Evolutionary conservation across 1,140 invertebrate genomes (phyloP), one percentile per base, ranked within the genome.

Genomic region (Rhopalosiphum maidis): DNA sequence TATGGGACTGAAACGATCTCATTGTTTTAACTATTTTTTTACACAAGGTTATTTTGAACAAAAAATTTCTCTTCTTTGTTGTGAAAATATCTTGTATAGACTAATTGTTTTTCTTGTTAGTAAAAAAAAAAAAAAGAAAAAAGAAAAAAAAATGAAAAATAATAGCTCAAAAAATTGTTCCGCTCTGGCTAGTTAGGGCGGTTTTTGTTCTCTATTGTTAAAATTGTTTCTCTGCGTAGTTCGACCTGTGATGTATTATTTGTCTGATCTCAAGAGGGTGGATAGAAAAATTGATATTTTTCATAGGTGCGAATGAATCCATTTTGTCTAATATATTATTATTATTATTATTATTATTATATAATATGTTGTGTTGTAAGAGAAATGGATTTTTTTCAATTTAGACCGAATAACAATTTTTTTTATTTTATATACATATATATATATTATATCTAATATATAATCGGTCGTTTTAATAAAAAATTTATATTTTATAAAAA

Each of bases 11-110:
- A 93, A 93, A 86, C 82, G 91, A 93, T 93, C 91, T 93, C 91
- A 93, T 93, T 93, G 91, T 93, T 93, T 92, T 93, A 93, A 93
- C 91, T 93, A 85, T 93, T 93, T 93, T 92, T 93, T 93, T 93
- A 93, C 91, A 55, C 91, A 93, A 93, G 82, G 91, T 93, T 93
- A 86, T 93, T 93, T 93, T 93, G 91, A 93, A 93, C 91, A 93
- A 93, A 93, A 93, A 93, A 43, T 86, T 90, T 93, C 91, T 77
- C 91, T 85, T 92, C n/a, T 93, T 90, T 93, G 91, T 93, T 85
- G 68, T 92, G 85, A 93, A 90, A 93, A 86, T 93, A 41, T 93
- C 82, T 93, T 93, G 82, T 93, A 93, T 93, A 93, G 91, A 93
- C 55, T 93, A 93, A 93, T 93, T 92, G 91, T 92, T 92, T 92